Evolutionary conservation across 2,888 invertebrate species (phyloP), one percentile per base, ranked within the genome.

Genomic region (Hypomecis punctinalis): DNA sequence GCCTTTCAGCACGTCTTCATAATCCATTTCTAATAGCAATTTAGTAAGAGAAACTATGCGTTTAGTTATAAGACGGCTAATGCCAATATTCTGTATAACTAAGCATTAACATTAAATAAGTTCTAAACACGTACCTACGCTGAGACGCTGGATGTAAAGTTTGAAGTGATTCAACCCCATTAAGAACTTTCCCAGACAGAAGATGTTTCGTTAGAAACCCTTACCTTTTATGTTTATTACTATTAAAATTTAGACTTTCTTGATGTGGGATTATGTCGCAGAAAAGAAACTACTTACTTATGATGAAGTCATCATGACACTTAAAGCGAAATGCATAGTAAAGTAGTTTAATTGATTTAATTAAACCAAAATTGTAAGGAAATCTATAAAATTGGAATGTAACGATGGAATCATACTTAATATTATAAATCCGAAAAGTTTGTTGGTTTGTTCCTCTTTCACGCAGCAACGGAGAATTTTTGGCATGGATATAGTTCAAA

Each of bases 181-280:
- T 58, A 58, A 46, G 53, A 63, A 63, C 43, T 63, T 63, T 63
- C 37, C 7, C 58, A 63, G 58, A 58, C 63, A 51, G 33, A 52
- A 58, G 63, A 35, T 37, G 40, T 62, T 49, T 49, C 35, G 39
- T 61, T 37, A 61, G 8, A 45, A 63, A 46, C 37, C 47, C 39
- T 47, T 40, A 56, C 11, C 40, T 40, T 13, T 55, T 46, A 55
- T 39, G 55, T 37, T 45, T 45, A 55, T 55, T 45, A 55, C 11
- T 9, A 45, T 35, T 33, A 55, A 33, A 33, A 45, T 55, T 55
- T 9, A 36, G 36, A 36, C 9, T 13, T 45, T 45, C 55, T 36
- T 45, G n/a, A 9, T 13, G 45, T 52, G 49, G 2, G 7, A 47
- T 8, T 37, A 4, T 7, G 11, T 11, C 37, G 49, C 49, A 49